These are phyloP conservation scores for Conistra vaccinii DNA, from an alignment of 2,888 invertebrate genomes.

Conservation along the genomic window DNA sequence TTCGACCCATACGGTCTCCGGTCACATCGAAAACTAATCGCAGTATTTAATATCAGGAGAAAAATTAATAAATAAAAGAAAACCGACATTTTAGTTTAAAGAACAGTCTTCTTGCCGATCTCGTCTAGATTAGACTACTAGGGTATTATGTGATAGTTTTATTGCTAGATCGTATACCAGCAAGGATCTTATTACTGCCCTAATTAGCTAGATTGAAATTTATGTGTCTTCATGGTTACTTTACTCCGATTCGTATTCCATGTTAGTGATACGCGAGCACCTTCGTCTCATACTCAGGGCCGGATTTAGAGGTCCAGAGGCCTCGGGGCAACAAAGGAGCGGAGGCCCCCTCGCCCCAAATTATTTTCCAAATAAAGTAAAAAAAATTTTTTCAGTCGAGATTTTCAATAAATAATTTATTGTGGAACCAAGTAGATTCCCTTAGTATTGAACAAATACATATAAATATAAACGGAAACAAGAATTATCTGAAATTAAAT, in stretches of 20 bases:
- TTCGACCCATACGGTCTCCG: slow-evolving; percentile 83
- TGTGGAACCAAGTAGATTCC: too few relatives aligned
- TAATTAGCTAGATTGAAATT: slow-evolving; percentile 63
- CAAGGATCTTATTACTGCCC: slow-evolving; percentile 54
- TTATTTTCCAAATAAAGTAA: too few relatives aligned
- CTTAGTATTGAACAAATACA: too few relatives aligned
- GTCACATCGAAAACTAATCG: slow-evolving; percentile 80
- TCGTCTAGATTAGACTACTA: slow-evolving; percentile 27
- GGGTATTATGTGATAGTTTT: slow-evolving; percentile 21
- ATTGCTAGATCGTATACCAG: slow-evolving; percentile 48
- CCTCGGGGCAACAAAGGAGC: too few relatives aligned
- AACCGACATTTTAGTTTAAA: slow-evolving; percentile 24
- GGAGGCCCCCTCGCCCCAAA: too few relatives aligned
- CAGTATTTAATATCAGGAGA: slow-evolving; percentile 28
- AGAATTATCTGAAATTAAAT: too few relatives aligned
- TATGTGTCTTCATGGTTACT: slow-evolving; percentile 48
- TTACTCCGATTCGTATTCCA: slow-evolving; percentile 10
- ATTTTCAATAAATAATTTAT: too few relatives aligned
- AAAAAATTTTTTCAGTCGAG: too few relatives aligned
- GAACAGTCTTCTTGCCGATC: slow-evolving; percentile 1
- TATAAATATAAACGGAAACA: too few relatives aligned
- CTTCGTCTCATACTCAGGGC: neutral
- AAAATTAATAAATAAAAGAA: slow-evolving; percentile 20
- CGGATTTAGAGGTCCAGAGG: too few relatives aligned
- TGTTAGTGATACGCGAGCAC: neutral